Conservation (phyloP, 2,888 invertebrate genomes). For the Zeuzera pyrina region DNA sequence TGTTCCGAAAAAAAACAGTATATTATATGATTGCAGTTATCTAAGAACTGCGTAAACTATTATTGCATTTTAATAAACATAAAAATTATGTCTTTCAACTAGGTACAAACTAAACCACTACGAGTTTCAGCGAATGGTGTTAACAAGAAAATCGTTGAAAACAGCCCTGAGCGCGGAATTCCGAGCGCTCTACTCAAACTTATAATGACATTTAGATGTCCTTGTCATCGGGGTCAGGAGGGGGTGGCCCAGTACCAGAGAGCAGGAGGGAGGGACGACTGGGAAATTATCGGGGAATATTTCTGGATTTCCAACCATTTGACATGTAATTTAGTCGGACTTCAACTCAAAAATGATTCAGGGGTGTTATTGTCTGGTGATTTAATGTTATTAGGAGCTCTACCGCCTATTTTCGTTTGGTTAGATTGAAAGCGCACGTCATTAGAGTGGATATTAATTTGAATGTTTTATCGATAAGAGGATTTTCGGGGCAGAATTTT, state of each 20-base stretch:
- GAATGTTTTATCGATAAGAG: slow-evolving; percentile 40
- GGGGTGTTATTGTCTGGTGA: slow-evolving; percentile 53
- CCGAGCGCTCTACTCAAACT: slow-evolving; percentile 49
- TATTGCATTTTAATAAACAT: no score
- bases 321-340: slow-evolving; percentile 58
- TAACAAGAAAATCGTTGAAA: slow-evolving; percentile 37
- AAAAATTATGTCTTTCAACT: no score
- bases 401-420: slow-evolving; percentile 23
- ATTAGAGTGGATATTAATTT: slow-evolving; percentile 43
- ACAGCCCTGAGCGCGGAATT: slow-evolving; percentile 40
- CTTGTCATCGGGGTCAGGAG: slow-evolving; percentile 42
- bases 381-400: slow-evolving; percentile 46
- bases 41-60: no score
- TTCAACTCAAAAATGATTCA: slow-evolving; percentile 38
- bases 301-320: slow-evolving; percentile 60
- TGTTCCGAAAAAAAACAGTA: no score
- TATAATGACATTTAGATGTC: slow-evolving; percentile 70
- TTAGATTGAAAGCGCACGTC: slow-evolving; percentile 34
- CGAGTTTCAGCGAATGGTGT: slow-evolving; percentile 32
- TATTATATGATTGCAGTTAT: no score
- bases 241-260: slow-evolving; percentile 2
- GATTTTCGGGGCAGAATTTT: slow-evolving; percentile 24
- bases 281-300: slow-evolving; percentile 44
- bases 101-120: not conserved
- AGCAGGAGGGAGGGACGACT: slow-evolving; percentile 12